Percentiles rank a stretch among this genome's conserved stretches.
Evolutionary conservation across 2,113 vertebrate species (phyloP).

Genomic region (Coptodon rendalli): DNA sequence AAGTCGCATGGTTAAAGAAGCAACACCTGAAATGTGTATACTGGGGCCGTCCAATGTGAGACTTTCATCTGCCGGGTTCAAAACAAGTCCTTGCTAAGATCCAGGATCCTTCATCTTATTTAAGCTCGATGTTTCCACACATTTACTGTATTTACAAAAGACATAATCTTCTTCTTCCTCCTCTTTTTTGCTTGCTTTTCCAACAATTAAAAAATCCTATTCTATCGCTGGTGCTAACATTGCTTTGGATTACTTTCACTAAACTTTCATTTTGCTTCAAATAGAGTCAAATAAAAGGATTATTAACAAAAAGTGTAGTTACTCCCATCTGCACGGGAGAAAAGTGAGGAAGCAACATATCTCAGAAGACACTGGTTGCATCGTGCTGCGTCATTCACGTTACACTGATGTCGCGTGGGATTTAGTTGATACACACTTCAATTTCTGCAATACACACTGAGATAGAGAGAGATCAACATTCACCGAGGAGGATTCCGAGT

Average conservation of each 20-base stretch:
- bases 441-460: slow-evolving; percentile 6
- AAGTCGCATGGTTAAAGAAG: slow-evolving; percentile 35
- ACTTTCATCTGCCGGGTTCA: not conserved
- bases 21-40: slow-evolving; percentile 53
- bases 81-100: not conserved
- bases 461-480: slow-evolving; percentile 7
- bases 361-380: slow-evolving; percentile 12
- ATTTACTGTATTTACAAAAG: slow-evolving; percentile 34
- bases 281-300: not conserved
- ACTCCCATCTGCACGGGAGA: slow-evolving; percentile 1
- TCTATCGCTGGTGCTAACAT: slow-evolving; percentile 25
- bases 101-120: slow-evolving; percentile 6
- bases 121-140: not conserved
- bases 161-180: not conserved
- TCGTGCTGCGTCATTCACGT: slow-evolving; percentile 20
- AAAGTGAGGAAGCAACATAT: slow-evolving; percentile 23
- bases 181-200: not conserved
- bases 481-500: not conserved
- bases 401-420: not conserved
- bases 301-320: not conserved
- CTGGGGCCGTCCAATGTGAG: slow-evolving; percentile 3
- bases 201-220: not conserved
- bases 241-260: slow-evolving; percentile 26
- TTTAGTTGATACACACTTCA: not conserved
- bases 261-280: not conserved